Evolutionary conservation across 2,113 vertebrate genomes (phyloP).

Genomic region (Lepus europaeus): DNA sequence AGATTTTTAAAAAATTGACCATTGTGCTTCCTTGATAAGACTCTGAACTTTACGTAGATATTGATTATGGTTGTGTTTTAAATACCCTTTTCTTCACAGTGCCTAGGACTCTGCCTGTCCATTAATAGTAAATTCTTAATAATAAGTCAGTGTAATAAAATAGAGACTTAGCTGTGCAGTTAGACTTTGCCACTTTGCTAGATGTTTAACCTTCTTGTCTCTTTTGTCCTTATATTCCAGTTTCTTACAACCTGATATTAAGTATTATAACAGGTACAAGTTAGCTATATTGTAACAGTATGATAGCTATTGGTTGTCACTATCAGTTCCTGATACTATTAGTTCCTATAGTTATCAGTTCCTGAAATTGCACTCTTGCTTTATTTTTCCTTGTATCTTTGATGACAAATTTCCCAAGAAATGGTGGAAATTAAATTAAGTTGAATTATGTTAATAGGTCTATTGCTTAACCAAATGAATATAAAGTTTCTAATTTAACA

Average conservation of each 20-base stretch:
- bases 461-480: conserved; percentile 26
- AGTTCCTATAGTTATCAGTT: not conserved
- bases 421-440: conserved; percentile 16
- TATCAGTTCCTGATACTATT: too few relatives aligned
- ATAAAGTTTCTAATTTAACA: not conserved
- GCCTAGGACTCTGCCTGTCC: not conserved
- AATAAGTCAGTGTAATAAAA: not conserved
- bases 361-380: not conserved
- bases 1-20: not conserved
- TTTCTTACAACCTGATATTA: not conserved
- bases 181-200: not conserved
- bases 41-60: not conserved
- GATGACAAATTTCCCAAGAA: not conserved
- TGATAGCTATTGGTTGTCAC: too few relatives aligned
- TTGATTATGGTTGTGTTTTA: not conserved
- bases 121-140: not conserved
- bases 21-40: not conserved
- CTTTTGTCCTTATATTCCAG: not conserved
- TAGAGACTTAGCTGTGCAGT: not conserved
- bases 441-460: not conserved
- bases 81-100: not conserved
- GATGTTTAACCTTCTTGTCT: not conserved
- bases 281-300: not conserved
- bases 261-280: not conserved
- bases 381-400: not conserved